phyloP scores from a whole-genome alignment of 1,140 invertebrate genomes.

The Hylaeus anthracinus region DNA sequence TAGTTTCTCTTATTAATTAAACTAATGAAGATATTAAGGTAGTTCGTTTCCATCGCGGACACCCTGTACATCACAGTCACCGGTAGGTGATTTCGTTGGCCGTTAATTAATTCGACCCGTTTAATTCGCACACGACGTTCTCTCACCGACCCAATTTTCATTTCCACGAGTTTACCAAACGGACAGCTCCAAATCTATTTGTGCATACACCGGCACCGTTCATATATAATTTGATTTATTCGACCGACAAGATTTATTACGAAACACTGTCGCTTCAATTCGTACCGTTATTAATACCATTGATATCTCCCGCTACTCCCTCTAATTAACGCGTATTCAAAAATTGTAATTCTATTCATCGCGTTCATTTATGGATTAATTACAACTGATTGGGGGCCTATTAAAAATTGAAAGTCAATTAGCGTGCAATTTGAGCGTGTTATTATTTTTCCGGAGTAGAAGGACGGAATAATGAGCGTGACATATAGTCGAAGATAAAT shows the following conservation, averaged over 20 bases:
- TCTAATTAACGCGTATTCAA: background rate
- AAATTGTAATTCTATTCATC: background rate
- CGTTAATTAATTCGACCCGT: constrained; percentile 44
- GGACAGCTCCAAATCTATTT: constrained; percentile 10
- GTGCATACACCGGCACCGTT: background rate
- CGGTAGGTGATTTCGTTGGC: constrained; percentile 20
- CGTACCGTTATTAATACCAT: background rate
- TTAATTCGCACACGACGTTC: constrained; percentile 33
- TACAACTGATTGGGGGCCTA: too few relatives aligned
- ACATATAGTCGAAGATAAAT: too few relatives aligned
- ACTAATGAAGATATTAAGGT: background rate
- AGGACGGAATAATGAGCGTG: too few relatives aligned
- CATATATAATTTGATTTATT: constrained; percentile 3
- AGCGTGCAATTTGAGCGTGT: too few relatives aligned
- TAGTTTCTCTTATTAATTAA: too few relatives aligned
- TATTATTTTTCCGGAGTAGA: too few relatives aligned
- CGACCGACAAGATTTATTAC: background rate
- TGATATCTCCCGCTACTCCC: background rate
- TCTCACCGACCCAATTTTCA: constrained; percentile 30
- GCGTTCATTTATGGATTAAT: background rate
- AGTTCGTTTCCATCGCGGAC: background rate
- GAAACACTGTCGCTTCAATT: background rate
- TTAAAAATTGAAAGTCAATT: too few relatives aligned
- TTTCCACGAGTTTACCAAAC: constrained; percentile 19
- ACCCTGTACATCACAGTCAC: constrained; percentile 11